Percentiles rank a stretch among this genome's conserved stretches.
Conservation (phyloP, 2,113 vertebrate genomes). For the Indicator maculatus region DNA sequence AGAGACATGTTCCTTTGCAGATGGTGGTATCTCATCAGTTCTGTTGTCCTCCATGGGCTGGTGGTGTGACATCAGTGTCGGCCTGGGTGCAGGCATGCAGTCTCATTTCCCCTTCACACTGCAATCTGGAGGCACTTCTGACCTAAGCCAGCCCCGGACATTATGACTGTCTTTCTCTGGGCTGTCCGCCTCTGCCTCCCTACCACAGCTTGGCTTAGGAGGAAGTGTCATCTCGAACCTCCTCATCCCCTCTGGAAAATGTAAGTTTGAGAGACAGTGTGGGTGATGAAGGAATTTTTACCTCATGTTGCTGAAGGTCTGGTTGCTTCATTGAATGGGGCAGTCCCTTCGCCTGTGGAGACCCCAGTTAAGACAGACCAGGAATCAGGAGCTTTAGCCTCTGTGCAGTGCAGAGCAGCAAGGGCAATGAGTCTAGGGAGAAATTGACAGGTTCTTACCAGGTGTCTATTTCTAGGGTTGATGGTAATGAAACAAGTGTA, state of each 20-base stretch:
- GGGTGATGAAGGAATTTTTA: neutral
- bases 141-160: fast-evolving
- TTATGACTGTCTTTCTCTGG: neutral
- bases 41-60: neutral
- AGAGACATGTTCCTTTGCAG: neutral
- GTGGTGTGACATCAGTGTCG: neutral
- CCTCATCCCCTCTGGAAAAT: neutral
- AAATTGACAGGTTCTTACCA: neutral
- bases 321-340: neutral
- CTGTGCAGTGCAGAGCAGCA: fast-evolving
- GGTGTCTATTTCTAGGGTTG: neutral
- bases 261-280: fast-evolving
- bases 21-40: neutral
- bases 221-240: fast-evolving
- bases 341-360: neutral
- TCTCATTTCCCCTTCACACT: neutral
- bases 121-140: neutral
- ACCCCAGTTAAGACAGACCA: neutral
- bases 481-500: neutral
- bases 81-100: fast-evolving
- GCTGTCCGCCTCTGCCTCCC: neutral
- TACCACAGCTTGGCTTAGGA: neutral
- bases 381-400: neutral
- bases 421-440: neutral
- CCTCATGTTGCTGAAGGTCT: neutral